These are phyloP conservation scores for Notodonta dromedarius DNA, from an alignment of 2,888 invertebrate genomes.

Conservation along the genomic window DNA sequence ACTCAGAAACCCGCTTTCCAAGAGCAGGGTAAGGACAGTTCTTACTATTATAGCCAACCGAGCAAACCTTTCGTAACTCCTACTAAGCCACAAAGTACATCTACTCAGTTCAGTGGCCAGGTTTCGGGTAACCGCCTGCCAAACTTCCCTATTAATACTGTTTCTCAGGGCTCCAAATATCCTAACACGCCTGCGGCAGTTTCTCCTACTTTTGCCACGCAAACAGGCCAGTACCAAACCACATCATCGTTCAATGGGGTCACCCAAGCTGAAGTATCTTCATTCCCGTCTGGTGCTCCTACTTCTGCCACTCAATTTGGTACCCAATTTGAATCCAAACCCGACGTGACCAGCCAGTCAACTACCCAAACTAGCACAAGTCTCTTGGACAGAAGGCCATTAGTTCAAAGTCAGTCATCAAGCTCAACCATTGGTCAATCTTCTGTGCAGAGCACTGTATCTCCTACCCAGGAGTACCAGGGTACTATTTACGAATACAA, in stretches of 20 bases:
- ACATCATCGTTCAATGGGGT: slow-evolving; percentile 40
- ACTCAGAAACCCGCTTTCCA: slow-evolving; percentile 46
- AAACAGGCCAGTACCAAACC: slow-evolving; percentile 24
- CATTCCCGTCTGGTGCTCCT: slow-evolving; percentile 52
- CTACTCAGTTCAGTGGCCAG: neutral
- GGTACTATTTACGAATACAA: slow-evolving; percentile 65
- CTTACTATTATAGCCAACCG: slow-evolving; percentile 66
- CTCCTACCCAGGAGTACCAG: slow-evolving; percentile 33
- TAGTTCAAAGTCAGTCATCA: slow-evolving; percentile 17
- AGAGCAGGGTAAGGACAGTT: slow-evolving; percentile 49
- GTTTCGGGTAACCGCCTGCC: neutral
- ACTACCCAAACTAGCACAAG: slow-evolving; percentile 13
- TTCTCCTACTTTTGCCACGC: slow-evolving; percentile 24
- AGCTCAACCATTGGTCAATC: slow-evolving; percentile 9
- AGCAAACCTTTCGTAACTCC: slow-evolving; percentile 53
- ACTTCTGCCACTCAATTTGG: slow-evolving; percentile 32
- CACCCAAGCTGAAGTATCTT: slow-evolving; percentile 61
- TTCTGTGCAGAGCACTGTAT: slow-evolving; percentile 12
- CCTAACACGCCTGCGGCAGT: slow-evolving; percentile 35
- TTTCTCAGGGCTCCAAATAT: slow-evolving; percentile 27
- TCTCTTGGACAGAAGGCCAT: slow-evolving; percentile 17
- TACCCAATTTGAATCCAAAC: slow-evolving; percentile 29
- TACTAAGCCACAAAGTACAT: slow-evolving; percentile 21
- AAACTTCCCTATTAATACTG: no score
- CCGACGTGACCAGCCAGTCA: slow-evolving; percentile 20